Conservation (phyloP, 2,113 vertebrate species). For the Dasyprocta punctata region DNA sequence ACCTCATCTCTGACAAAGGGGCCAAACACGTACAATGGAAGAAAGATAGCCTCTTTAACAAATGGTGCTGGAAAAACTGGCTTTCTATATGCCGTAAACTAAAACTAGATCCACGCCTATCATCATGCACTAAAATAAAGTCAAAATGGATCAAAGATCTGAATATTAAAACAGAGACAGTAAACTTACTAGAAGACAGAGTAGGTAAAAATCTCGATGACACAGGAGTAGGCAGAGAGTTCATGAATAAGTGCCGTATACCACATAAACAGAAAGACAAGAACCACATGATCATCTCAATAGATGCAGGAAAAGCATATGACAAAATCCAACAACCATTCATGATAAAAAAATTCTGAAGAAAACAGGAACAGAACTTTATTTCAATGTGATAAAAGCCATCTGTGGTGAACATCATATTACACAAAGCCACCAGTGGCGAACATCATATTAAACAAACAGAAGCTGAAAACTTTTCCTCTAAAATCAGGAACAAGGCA, state of each 20-base stretch:
- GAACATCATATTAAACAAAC: background rate
- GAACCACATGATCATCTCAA: background rate
- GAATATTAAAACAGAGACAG: too few species aligned
- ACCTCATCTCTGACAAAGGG: too few species aligned
- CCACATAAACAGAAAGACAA: background rate
- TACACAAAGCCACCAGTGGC: background rate
- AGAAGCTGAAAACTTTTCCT: background rate
- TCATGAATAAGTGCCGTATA: background rate
- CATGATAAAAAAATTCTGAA: background rate
- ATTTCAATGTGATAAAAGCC: background rate
- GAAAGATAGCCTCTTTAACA: too few species aligned
- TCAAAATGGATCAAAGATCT: too few species aligned
- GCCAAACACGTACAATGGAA: too few species aligned
- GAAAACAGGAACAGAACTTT: background rate
- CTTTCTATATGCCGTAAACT: too few species aligned
- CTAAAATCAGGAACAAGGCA: background rate
- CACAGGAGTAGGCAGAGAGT: too few species aligned
- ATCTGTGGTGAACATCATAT: background rate
- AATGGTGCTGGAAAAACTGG: too few species aligned
- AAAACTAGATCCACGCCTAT: too few species aligned
- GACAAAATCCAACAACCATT: background rate
- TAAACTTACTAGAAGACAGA: too few species aligned
- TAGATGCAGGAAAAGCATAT: background rate
- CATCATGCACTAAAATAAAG: too few species aligned
- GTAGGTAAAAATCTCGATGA: too few species aligned